Evolutionary conservation across 2,797 vertebrate genomes (phyloP).

Genomic region (Octomys mimax): DNA sequence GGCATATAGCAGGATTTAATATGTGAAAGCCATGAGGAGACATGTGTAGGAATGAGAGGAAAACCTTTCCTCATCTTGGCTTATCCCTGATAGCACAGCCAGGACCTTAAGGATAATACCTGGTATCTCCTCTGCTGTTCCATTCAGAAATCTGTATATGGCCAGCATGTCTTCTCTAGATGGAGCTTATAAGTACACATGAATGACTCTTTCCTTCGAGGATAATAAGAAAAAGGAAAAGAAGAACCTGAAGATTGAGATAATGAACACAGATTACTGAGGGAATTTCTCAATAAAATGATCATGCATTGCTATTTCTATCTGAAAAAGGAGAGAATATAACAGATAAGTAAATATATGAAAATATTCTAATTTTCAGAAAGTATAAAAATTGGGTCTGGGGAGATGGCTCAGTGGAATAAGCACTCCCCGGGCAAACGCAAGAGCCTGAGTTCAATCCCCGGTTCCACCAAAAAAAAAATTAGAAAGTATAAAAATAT

Average conservation of each 20-base stretch:
- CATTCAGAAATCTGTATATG: constrained; percentile 34
- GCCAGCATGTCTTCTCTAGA: constrained; percentile 36
- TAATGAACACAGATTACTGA: constrained; percentile 24
- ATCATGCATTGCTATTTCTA: background rate
- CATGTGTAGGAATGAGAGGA: constrained; percentile 9
- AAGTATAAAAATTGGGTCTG: background rate
- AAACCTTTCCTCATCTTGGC: background rate
- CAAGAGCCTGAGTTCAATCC: too few species aligned
- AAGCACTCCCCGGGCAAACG: too few species aligned
- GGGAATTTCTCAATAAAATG: constrained; percentile 16
- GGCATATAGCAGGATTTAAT: background rate
- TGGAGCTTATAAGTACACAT: constrained; percentile 41
- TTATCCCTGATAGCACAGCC: background rate
- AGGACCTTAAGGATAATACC: constrained; percentile 9
- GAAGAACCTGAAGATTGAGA: background rate
- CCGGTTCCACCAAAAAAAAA: too few species aligned
- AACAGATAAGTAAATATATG: background rate
- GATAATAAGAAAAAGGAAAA: constrained; percentile 52
- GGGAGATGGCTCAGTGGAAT: too few species aligned
- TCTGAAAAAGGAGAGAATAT: constrained; percentile 28
- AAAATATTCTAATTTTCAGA: constrained; percentile 55
- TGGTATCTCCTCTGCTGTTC: constrained; percentile 51
- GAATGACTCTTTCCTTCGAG: constrained; percentile 62
- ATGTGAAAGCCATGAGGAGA: constrained; percentile 55
- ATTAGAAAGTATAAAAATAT: background rate